Percentiles rank a stretch among this genome's conserved stretches.
These are phyloP conservation scores for Hyla sarda DNA, from an alignment of 2,113 vertebrate genomes.

Conservation along the genomic window DNA sequence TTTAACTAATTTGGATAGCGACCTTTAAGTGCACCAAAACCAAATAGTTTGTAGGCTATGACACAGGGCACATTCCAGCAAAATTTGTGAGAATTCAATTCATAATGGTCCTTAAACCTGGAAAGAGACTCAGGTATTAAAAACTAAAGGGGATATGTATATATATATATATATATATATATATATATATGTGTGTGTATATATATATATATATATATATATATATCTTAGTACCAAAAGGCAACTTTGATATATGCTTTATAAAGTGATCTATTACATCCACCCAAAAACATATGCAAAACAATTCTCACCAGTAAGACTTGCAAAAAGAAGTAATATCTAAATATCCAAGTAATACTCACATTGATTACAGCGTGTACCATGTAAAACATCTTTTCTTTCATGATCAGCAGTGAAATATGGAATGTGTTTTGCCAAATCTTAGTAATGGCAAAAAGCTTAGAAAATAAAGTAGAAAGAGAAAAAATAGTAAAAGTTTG, in stretches of 20 bases:
- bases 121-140: constrained; percentile 72
- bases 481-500: constrained; percentile 82
- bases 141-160: constrained; percentile 69
- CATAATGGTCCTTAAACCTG: constrained; percentile 76
- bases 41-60: constrained; percentile 83
- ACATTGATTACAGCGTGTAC: too few species aligned
- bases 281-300: not conserved
- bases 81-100: constrained; percentile 81
- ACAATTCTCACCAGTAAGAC: too few species aligned
- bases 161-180: constrained; percentile 49
- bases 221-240: constrained; percentile 66
- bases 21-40: constrained; percentile 84
- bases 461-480: constrained; percentile 24
- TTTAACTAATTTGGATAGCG: constrained; percentile 85
- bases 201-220: constrained; percentile 45
- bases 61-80: constrained; percentile 82
- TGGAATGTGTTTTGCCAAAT: not conserved
- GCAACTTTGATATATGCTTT: constrained; percentile 38
- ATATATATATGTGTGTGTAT: not conserved
- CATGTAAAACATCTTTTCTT: constrained; percentile 3
- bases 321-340: not conserved
- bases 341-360: too few species aligned
- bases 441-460: constrained; percentile 5
- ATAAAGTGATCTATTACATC: too few species aligned
- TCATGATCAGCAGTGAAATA: not conserved